Evolutionary conservation across 2,797 vertebrate species (phyloP).

Genomic region (Hephaestus fuliginosus): DNA sequence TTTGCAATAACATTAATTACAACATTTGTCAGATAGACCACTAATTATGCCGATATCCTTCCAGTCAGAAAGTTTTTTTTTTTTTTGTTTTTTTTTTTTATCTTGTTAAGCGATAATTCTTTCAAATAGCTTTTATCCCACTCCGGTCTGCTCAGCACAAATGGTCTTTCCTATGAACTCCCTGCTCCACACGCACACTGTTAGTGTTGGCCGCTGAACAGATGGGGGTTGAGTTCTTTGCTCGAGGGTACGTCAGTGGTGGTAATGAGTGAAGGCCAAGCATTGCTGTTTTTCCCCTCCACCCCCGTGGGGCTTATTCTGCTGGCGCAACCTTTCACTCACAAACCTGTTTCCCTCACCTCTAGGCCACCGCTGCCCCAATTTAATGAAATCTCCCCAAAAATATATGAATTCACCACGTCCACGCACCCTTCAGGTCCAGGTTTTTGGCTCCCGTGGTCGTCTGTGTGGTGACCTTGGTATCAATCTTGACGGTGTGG

Average conservation of each 20-base stretch:
- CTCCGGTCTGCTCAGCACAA: constrained; percentile 18
- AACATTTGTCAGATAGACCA: background rate
- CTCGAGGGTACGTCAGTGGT: constrained; percentile 33
- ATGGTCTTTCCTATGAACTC: constrained; percentile 15
- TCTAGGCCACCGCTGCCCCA: constrained; percentile 30
- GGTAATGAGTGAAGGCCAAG: constrained; percentile 44
- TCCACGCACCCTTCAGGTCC: constrained; percentile 92
- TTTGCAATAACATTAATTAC: constrained; percentile 9
- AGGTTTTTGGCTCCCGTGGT: constrained; percentile 96
- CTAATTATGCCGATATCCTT: constrained; percentile 14
- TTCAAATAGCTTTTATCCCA: constrained; percentile 6
- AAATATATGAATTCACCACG: background rate
- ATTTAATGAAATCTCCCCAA: constrained; percentile 29
- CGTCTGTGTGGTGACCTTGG: constrained; percentile 95
- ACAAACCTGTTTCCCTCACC: constrained; percentile 20
- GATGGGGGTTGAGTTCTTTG: constrained; percentile 26
- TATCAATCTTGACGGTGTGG: constrained; percentile 97
- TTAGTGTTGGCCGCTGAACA: constrained; percentile 29
- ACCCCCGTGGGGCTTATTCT: constrained; percentile 14
- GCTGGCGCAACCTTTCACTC: constrained; percentile 41
- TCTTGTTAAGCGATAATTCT: constrained; percentile 16
- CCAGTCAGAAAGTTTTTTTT: background rate
- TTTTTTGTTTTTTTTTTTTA: background rate
- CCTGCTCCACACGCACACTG: constrained; percentile 13
- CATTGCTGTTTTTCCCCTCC: constrained; percentile 16